Evolutionary conservation across 2,888 invertebrate genomes (phyloP), one percentile per base, ranked within the genome.

Genomic region (Parelbella ahira): DNA sequence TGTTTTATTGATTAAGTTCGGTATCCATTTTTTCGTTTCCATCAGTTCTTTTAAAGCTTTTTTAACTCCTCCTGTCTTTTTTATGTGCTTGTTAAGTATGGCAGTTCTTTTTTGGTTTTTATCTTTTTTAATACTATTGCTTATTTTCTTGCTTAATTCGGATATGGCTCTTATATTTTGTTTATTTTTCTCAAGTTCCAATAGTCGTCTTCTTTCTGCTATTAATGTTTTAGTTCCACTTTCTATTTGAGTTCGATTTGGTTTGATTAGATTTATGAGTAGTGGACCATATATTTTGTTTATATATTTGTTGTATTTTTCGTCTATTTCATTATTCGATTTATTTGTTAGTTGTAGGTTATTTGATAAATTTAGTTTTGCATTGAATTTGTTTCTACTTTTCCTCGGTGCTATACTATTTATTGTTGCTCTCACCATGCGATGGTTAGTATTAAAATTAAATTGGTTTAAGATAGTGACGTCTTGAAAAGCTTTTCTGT

Each of bases 1-100:
- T 15, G 13, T 18, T 13, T 10, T 25, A 25, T 25, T 37, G 4
- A 13, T 37, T 8, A 37, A 20, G 5, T 37, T 37, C 13, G 37
- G 25, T 4, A 25, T 37, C 25, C 25, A 37, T 13, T 25, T 23
- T 24, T 37, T 37, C 6, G 37, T 2, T 18, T 21, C 11, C 6
- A n/a, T 10, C 19, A 32, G 20, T 3, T 32, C 18, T 20, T 18
- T 32, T 5, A 20, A 10, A 7, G 19, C 32, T 32, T 32, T 32
- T 32, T 19, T 18, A 32, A 32, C 12, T 7, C 19, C 10, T 8
- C 6, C 19, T 7, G 10, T 18, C 9, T 32, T 32, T 8, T 3
- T 10, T 27, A 27, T 27, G 6, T 11, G 12, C 2, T 27, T 3
- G 6, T 11, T 27, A 4, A 27, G 5, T 9, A 27, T 9, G 3